Conservation (phyloP, 2,888 invertebrate genomes). For the Leucophora obtusa region DNA sequence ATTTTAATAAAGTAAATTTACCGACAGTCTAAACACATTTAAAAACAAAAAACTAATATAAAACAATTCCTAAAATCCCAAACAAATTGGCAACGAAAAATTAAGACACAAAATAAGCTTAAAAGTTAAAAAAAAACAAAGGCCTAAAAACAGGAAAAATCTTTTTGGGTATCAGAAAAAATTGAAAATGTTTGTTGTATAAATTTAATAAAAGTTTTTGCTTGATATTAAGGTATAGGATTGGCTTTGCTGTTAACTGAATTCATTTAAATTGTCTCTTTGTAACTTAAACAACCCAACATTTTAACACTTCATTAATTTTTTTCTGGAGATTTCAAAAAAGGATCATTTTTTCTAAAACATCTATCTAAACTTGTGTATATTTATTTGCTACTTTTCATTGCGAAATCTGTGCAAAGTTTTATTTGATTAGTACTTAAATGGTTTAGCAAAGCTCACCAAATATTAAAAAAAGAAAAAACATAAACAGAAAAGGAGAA, state of each 20-base stretch:
- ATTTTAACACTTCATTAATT: background rate
- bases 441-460: background rate
- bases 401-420: background rate
- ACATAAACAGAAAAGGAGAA: background rate
- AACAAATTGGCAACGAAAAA: background rate
- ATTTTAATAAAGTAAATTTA: background rate
- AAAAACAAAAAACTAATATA: background rate
- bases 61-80: background rate
- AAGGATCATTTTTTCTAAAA: background rate
- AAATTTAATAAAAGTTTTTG: background rate
- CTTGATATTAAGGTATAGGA: background rate
- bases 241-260: background rate
- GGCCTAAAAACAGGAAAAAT: background rate
- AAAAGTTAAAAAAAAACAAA: background rate
- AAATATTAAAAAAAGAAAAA: background rate
- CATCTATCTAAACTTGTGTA: too few relatives aligned
- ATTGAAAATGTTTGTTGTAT: background rate
- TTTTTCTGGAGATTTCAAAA: background rate
- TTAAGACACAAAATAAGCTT: background rate
- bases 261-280: background rate
- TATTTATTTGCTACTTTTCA: background rate
- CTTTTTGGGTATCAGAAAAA: background rate
- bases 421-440: background rate
- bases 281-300: background rate
- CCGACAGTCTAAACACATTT: background rate